These are phyloP conservation scores for Rattus norvegicus DNA, from an alignment of 2,113 vertebrate species.

Conservation along the genomic window DNA sequence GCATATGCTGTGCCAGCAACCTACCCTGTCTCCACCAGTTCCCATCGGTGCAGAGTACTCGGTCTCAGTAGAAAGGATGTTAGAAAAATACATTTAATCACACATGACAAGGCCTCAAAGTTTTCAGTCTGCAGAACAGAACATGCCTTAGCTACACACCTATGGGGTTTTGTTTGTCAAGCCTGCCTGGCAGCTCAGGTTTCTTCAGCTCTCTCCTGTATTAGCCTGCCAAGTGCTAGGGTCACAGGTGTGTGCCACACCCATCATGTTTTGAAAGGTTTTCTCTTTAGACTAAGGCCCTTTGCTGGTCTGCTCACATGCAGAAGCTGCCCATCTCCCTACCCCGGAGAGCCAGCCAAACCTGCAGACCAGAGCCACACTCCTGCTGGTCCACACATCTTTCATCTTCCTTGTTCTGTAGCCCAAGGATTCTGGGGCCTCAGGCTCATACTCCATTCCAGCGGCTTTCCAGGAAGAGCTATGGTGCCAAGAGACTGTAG, in stretches of 20 bases:
- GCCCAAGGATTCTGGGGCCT: neutral
- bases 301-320: neutral
- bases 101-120: neutral
- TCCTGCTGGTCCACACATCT: neutral
- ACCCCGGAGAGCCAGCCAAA: neutral
- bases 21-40: rapidly evolving
- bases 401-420: neutral
- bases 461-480: neutral
- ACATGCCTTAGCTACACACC: neutral
- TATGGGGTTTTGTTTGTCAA: neutral
- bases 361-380: neutral
- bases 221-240: neutral
- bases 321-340: neutral
- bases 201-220: neutral
- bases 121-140: neutral
- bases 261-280: neutral
- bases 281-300: neutral
- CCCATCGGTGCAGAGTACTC: neutral
- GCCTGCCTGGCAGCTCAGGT: neutral
- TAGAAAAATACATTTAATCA: constrained; percentile 79
- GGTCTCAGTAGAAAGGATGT: neutral
- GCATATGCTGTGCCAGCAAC: rapidly evolving
- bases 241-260: neutral
- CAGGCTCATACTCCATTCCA: neutral
- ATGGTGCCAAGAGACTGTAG: neutral